Evolutionary conservation across 2,113 vertebrate genomes (phyloP), one percentile per base, ranked within the genome.

Genomic region (Nesospiza acunhae): DNA sequence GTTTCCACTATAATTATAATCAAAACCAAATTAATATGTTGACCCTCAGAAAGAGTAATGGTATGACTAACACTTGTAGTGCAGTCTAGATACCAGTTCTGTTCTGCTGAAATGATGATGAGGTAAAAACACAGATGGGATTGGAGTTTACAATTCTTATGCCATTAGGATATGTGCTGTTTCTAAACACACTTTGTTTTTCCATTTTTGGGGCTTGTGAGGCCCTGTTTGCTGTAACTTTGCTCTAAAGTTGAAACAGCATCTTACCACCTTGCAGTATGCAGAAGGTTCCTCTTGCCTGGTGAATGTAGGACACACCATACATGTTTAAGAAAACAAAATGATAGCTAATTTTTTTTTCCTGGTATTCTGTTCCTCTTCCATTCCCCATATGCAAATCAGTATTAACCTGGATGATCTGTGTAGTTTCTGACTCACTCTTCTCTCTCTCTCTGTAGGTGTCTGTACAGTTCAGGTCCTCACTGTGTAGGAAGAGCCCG

Each of bases 371-470:
- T 5, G 2, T 49, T 69, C 52, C 5, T 69, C 28, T 75, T 13
- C 15, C 23, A 22, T 42, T 47, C 26, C 7, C 30, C 20, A 39
- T 15, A 46, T 9, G 35, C 15, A 91, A 89, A 63, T 84, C 21
- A 16, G 18, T 86, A 94, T 84, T 84, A 93, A 96, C 90, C 92
- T 96, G 90, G 56, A 49, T 21, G 39, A 84, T 82, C 11, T 68
- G 20, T 27, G 27, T 24, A 46, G 53, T 69, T 84, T 84, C 59
- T 86, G 53, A 37, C 87, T 84, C 11, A 4, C 4, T 86, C 76
- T 76, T 88, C 75, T 87, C 44, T 87, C 47, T 24, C 33, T 66
- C 49, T 91, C 2, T 28, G 39, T 62, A 68, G 41, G 9, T 56
- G 24, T 92, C 60, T 42, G 30, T 47, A 86, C 68, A 56, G 41